Evolutionary conservation across 2,113 vertebrate species (phyloP).

Genomic region (human (Homo sapiens)): GRCh38 chr7:90332001-90332500

Average conservation of each 20-base stretch:
- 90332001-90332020: not conserved
- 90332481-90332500: slow-evolving; percentile 68
- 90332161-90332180: not conserved
- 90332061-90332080: not conserved
- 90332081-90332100: not conserved
- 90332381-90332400: not conserved
- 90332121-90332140: not conserved
- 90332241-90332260: not conserved
- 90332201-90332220: not conserved
- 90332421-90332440: not conserved
- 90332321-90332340: not conserved
- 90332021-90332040: not conserved
- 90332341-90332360: slow-evolving; percentile 27
- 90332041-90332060: slow-evolving; percentile 21
- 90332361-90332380: not conserved
- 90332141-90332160: not conserved
- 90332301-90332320: not conserved
- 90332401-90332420: not conserved
- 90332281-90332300: not conserved
- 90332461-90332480: slow-evolving; percentile 66
- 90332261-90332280: not conserved
- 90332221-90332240: slow-evolving; percentile 13
- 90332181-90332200: not conserved
- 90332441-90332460: slow-evolving; percentile 40
- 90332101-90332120: slow-evolving; percentile 33